A percentile compares a stretch with the other conserved stretches of the same genome.
These are phyloP conservation scores for Cataglyphis hispanica DNA, from an alignment of 1,140 invertebrate species.

Conservation along the genomic window DNA sequence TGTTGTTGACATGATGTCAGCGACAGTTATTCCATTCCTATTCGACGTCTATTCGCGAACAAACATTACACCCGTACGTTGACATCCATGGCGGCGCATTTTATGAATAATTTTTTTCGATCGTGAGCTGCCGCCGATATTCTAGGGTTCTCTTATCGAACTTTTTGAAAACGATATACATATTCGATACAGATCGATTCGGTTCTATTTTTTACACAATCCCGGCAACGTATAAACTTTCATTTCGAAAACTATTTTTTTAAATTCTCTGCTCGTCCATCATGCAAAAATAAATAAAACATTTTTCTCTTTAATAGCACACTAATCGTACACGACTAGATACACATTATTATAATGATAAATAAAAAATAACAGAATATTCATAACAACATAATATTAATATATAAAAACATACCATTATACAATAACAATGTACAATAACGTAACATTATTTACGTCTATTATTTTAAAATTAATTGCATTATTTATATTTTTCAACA, in stretches of 20 bases:
- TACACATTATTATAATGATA: conserved; percentile 7
- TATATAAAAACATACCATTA: too few species aligned
- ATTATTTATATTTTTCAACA: conserved; percentile 16
- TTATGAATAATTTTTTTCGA: conserved; percentile 45
- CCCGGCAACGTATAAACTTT: neutral
- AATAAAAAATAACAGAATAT: conserved; percentile 38
- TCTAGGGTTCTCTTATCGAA: conserved; percentile 44
- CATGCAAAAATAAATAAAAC: neutral
- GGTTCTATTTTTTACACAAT: neutral
- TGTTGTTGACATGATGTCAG: conserved; percentile 47
- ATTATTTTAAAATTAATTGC: conserved; percentile 40
- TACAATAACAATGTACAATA: too few species aligned
- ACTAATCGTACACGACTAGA: conserved; percentile 11
- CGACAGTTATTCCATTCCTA: conserved; percentile 44
- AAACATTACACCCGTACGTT: conserved; percentile 35
- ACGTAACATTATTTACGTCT: conserved; percentile 33
- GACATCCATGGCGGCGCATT: conserved; percentile 30
- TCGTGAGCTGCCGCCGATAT: conserved; percentile 30
- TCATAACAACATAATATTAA: conserved; percentile 38
- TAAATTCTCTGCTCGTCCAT: too few species aligned
- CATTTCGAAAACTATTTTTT: neutral
- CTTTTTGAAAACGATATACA: conserved; percentile 6
- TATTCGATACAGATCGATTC: too few species aligned
- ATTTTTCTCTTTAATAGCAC: neutral
- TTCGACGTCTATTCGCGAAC: conserved; percentile 30